These are phyloP conservation scores for Tanaodytes sp. DNA, from an alignment of 2,888 invertebrate genomes.

Conservation along the genomic window DNA sequence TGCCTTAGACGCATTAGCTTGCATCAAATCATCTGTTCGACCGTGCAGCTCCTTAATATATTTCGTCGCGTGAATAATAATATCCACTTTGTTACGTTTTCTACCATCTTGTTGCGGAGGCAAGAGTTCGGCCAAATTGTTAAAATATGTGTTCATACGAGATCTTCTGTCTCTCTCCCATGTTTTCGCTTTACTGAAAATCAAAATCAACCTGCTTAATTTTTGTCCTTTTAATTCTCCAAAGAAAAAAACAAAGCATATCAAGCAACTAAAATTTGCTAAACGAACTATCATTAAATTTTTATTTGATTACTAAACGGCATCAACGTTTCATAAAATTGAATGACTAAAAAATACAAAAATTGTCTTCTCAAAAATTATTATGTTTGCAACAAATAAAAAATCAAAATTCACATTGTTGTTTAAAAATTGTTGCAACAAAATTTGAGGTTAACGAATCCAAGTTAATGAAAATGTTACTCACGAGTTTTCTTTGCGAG, in stretches of 20 bases:
- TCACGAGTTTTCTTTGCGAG: slow-evolving; percentile 71
- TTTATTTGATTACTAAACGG: too few species aligned
- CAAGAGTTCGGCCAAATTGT: slow-evolving; percentile 73
- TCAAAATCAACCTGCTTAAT: neutral
- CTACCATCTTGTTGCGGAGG: slow-evolving; percentile 76
- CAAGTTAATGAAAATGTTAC: slow-evolving; percentile 37
- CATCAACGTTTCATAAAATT: too few species aligned
- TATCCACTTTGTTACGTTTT: slow-evolving; percentile 76
- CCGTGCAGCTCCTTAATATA: slow-evolving; percentile 70
- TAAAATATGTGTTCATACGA: slow-evolving; percentile 77
- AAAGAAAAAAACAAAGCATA: neutral
- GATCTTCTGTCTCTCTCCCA: slow-evolving; percentile 82
- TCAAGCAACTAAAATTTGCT: too few species aligned
- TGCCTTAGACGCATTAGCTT: slow-evolving; percentile 66
- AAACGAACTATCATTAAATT: too few species aligned
- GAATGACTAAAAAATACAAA: neutral
- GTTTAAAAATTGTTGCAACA: too few species aligned
- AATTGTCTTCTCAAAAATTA: neutral
- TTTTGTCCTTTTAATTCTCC: neutral
- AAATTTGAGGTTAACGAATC: slow-evolving; percentile 28
- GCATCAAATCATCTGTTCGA: slow-evolving; percentile 68
- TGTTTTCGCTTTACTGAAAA: slow-evolving; percentile 77
- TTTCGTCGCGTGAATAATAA: slow-evolving; percentile 70
- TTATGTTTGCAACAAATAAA: too few species aligned
- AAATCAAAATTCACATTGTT: too few species aligned